Base-by-base conservation (phyloP, 1,140 invertebrate species). In the Cataglyphis hispanica region DNA sequence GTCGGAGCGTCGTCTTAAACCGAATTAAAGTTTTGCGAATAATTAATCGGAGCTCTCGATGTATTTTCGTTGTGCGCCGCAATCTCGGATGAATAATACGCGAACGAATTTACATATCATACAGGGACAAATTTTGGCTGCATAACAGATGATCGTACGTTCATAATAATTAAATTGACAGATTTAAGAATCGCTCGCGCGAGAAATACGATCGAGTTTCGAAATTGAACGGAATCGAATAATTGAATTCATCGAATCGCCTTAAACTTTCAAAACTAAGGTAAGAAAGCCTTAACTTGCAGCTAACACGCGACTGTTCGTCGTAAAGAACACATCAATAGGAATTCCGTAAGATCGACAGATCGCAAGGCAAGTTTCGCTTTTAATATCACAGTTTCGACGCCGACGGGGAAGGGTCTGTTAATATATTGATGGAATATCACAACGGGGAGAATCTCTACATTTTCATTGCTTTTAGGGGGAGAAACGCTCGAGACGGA, bases 391-490 rank as follows among this genome's bases (percentile, higher is more conserved):
- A n/a, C n/a, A n/a, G n/a, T n/a, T n/a, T n/a, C 63, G 46, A 40
- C 19, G 11, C 69, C 60, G 63, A 60, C 13, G 37, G 43, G 37
- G 11, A 61, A 81, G 60, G 37, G 22, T 67, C 19, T 46, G 64
- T 90, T 90, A 90, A 90, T 90, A 90, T 86, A 90, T 88, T 87
- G 86, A 37, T 61, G 64, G 61, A 40, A 74, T 70, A 84, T 63
- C 22, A 58, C 5, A 70, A 84, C 46, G 58, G 61, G 61, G 7
- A 10, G 40, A 34, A 74, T 66, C 25, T 50, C 3, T 61, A 70
- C 40, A 80, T 85, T 90, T 86, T 88, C 89, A 85, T 87, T 87
- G 84, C 72, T 87, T 86, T 87, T 70, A 72, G 43, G 50, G 67
- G 70, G 72, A 58, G 11, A 19, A 27, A 25, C 25, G 46, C 11